Conservation (phyloP, 2,113 vertebrate species). For the Myotis brandtii region DNA sequence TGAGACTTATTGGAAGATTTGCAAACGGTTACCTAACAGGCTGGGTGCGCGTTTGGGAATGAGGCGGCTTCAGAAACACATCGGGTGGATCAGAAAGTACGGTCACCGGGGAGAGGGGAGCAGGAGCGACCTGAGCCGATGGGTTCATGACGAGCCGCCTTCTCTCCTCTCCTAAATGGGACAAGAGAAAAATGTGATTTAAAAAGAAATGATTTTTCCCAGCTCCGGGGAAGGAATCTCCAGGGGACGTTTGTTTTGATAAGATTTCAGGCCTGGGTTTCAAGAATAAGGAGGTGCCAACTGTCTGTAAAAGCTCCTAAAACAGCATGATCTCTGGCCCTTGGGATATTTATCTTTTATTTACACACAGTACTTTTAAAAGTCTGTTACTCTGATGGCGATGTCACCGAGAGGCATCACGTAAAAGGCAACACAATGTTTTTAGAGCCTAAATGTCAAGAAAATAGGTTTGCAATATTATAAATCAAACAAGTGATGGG, state of each 20-base stretch:
- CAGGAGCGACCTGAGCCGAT: not conserved
- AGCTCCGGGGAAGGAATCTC: conserved; percentile 7
- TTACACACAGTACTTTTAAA: conserved; percentile 64
- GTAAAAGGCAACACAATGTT: not conserved
- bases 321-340: conserved; percentile 65
- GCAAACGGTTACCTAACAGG: not conserved
- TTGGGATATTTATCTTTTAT: conserved; percentile 73
- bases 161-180: not conserved
- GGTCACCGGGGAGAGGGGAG: too few species aligned
- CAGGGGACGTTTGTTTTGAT: conserved; percentile 63
- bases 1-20: not conserved
- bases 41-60: not conserved
- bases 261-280: conserved; percentile 71
- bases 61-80: not conserved
- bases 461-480: not conserved
- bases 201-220: not conserved
- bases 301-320: conserved; percentile 67
- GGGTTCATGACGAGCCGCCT: too few species aligned
- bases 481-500: not conserved
- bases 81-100: not conserved
- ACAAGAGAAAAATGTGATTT: conserved; percentile 22
- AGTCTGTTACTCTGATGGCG: conserved; percentile 65
- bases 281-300: conserved; percentile 68
- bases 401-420: conserved; percentile 42
- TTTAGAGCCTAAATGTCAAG: conserved; percentile 14